Conservation (phyloP, 2,888 invertebrate genomes). For the Hypomecis atomaria region DNA sequence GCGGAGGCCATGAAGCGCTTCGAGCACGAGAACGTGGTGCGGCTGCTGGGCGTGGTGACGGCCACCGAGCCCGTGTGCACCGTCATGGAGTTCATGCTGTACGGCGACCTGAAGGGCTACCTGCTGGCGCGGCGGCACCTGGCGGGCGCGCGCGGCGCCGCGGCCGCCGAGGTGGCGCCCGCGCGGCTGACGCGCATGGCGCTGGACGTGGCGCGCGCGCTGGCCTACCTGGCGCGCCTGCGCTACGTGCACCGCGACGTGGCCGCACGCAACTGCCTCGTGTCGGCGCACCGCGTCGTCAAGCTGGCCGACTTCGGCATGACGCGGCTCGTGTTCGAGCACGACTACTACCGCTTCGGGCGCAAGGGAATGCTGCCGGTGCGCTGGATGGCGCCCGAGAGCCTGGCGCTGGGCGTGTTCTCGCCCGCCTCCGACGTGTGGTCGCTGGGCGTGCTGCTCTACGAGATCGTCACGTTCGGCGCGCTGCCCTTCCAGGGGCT, state of each 20-base stretch:
- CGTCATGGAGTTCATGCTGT: slow-evolving; percentile 97
- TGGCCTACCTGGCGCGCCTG: slow-evolving; percentile 92
- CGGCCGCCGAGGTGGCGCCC: slow-evolving; percentile 91
- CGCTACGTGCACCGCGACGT: slow-evolving; percentile 97
- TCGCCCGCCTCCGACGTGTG: slow-evolving; percentile 95
- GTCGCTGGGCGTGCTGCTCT: slow-evolving; percentile 95
- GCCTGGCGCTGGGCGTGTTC: slow-evolving; percentile 92
- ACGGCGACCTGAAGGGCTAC: slow-evolving; percentile 96
- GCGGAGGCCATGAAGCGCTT: slow-evolving; percentile 98
- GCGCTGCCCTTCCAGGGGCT: slow-evolving; percentile 95
- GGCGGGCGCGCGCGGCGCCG: slow-evolving; percentile 86
- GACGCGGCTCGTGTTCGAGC: slow-evolving; percentile 94
- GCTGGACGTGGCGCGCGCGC: slow-evolving; percentile 93
- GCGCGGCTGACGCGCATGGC: slow-evolving; percentile 93
- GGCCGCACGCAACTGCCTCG: slow-evolving; percentile 91
- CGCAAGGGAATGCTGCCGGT: slow-evolving; percentile 95
- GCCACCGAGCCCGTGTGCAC: slow-evolving; percentile 94
- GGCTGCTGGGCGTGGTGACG: slow-evolving; percentile 93
- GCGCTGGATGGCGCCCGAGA: slow-evolving; percentile 97
- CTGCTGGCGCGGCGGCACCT: slow-evolving; percentile 93
- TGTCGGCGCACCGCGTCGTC: slow-evolving; percentile 89
- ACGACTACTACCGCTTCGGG: slow-evolving; percentile 95
- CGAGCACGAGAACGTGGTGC: slow-evolving; percentile 94
- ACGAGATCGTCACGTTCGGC: slow-evolving; percentile 95
- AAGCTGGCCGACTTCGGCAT: slow-evolving; percentile 96